Percentiles rank a stretch among this genome's conserved stretches.
phyloP scores from a whole-genome alignment of 2,888 invertebrate genomes.

The Polyommatus iphigenia region DNA sequence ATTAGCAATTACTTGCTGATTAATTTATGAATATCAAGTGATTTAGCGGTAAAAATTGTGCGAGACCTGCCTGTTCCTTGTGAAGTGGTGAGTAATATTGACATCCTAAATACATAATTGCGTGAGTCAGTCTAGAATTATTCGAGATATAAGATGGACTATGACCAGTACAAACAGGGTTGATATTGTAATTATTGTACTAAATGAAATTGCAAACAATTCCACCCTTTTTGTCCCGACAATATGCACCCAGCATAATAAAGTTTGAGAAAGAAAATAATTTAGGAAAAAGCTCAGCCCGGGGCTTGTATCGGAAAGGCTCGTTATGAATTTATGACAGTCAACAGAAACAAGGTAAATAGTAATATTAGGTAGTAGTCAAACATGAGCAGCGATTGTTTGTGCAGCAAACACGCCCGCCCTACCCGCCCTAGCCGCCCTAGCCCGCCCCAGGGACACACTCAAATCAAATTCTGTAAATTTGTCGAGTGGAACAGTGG shows the following conservation, averaged over 20 bases:
- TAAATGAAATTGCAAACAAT: not conserved
- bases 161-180: not conserved
- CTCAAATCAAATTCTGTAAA: conserved; percentile 45
- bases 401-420: conserved; percentile 36
- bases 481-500: conserved; percentile 38
- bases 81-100: not conserved
- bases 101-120: not conserved
- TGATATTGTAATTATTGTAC: not conserved
- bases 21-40: not conserved
- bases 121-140: not conserved
- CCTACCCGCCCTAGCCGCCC: conserved; percentile 32
- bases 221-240: not conserved
- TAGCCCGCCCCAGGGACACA: conserved; percentile 36
- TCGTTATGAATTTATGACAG: conserved; percentile 46
- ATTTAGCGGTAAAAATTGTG: not conserved
- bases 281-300: conserved; percentile 24
- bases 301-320: conserved; percentile 34
- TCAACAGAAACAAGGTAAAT: conserved; percentile 42
- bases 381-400: conserved; percentile 43
- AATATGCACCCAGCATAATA: not conserved
- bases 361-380: conserved; percentile 44
- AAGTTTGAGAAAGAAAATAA: conserved; percentile 4
- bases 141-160: not conserved
- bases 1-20: not conserved
- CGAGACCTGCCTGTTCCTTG: not conserved